These are phyloP conservation scores for Oreochromis tanganicae DNA, from an alignment of 2,113 vertebrate species.

Conservation along the genomic window DNA sequence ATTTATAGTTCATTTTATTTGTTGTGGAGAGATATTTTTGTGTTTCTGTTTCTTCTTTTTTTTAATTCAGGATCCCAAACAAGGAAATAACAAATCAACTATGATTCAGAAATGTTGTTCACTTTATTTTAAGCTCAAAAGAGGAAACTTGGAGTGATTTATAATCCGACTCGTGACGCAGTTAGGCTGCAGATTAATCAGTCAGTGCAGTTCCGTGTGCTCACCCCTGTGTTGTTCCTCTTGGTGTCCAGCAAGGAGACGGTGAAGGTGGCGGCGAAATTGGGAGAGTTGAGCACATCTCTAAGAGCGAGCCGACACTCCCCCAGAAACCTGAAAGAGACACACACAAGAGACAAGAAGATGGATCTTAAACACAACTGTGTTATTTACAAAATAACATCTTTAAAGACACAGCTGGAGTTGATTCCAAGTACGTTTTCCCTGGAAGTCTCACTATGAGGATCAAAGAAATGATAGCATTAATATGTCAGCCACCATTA, in stretches of 20 bases:
- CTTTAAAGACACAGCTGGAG: background rate
- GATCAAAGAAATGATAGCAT: rapidly evolving
- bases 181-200: background rate
- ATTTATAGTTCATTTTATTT: background rate
- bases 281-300: slow-evolving; percentile 81
- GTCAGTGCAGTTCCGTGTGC: background rate
- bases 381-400: background rate
- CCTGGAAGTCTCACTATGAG: background rate
- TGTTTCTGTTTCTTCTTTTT: background rate
- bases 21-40: background rate
- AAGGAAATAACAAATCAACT: background rate
- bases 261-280: slow-evolving; percentile 80
- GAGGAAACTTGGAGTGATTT: slow-evolving; percentile 5
- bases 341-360: background rate
- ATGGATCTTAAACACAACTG: background rate
- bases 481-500: background rate
- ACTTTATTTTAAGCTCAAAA: slow-evolving; percentile 3
- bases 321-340: slow-evolving; percentile 82
- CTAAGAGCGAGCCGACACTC: slow-evolving; percentile 79
- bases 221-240: slow-evolving; percentile 86
- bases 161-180: background rate
- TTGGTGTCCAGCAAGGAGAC: slow-evolving; percentile 83
- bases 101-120: background rate
- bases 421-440: background rate
- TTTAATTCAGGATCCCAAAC: no score